Percentiles rank a stretch among this genome's conserved stretches.
These are phyloP conservation scores for Myotis vivesi DNA, from an alignment of 2,797 vertebrate genomes.

Conservation along the genomic window DNA sequence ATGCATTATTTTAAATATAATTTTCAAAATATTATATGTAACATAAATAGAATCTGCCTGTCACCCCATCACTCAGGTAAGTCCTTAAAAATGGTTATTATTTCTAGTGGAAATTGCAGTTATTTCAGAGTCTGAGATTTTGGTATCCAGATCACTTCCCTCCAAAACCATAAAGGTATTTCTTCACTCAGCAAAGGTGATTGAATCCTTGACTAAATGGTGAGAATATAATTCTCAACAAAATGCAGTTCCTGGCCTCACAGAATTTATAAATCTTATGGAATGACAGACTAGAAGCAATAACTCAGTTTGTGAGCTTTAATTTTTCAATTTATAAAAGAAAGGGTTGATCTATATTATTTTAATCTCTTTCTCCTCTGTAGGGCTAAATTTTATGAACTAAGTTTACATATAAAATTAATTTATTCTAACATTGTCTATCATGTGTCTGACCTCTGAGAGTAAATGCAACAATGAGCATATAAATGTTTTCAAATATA, in stretches of 20 bases:
- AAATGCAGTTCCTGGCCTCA: background rate
- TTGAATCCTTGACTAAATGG: background rate
- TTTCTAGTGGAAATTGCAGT: background rate
- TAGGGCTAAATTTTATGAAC: background rate
- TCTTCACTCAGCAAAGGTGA: background rate
- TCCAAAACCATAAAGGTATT: background rate
- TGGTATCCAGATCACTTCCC: background rate
- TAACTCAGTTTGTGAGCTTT: background rate
- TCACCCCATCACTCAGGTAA: background rate
- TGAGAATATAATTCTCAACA: background rate
- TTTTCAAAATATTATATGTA: background rate
- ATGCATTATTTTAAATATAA: background rate
- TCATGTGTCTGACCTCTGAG: background rate
- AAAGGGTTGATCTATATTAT: background rate
- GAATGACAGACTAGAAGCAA: background rate
- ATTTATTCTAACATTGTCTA: background rate
- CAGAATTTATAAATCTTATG: background rate
- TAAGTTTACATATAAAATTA: background rate
- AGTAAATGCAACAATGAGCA: background rate
- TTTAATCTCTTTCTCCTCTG: background rate
- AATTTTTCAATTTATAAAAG: background rate
- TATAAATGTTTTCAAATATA: background rate
- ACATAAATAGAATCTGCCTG: background rate
- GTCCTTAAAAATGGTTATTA: background rate
- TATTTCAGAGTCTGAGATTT: background rate